A percentile compares a stretch with the other conserved stretches of the same genome.
These are phyloP conservation scores for Rhineura floridana DNA, from an alignment of 2,113 vertebrate species.

Conservation along the genomic window DNA sequence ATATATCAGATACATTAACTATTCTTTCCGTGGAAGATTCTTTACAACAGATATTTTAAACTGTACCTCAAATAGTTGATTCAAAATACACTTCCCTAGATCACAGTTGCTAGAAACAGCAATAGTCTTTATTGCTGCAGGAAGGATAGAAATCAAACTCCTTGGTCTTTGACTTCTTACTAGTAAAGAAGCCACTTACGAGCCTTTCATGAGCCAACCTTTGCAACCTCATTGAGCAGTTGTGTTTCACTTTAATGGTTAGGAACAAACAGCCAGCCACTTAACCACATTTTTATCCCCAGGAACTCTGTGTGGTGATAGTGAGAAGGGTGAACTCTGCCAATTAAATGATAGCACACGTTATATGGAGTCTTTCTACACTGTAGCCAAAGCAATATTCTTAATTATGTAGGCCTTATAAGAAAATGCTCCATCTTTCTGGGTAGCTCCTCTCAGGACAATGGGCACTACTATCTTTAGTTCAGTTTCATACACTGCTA, in stretches of 20 bases:
- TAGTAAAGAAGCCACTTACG: neutral
- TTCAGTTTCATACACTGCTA: neutral
- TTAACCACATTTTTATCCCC: accelerated
- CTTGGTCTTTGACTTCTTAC: neutral
- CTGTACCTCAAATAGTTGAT: neutral
- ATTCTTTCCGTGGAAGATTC: neutral
- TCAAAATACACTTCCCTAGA: neutral
- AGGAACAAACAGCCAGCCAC: neutral
- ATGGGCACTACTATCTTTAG: neutral
- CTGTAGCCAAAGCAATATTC: neutral
- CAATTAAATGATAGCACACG: neutral
- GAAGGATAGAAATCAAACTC: neutral
- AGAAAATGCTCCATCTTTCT: neutral
- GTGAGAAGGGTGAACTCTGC: neutral
- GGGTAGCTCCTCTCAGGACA: accelerated
- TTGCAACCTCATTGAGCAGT: neutral
- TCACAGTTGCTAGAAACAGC: neutral
- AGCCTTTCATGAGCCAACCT: neutral
- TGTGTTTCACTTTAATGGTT: slow-evolving; percentile 1
- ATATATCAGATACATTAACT: neutral
- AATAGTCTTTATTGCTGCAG: neutral
- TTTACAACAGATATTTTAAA: neutral
- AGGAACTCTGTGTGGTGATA: neutral
- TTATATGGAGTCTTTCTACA: neutral
- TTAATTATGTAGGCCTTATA: neutral